A percentile compares a stretch with the other conserved stretches of the same genome.
phyloP scores from a whole-genome alignment of 30 jellyfish, hydroid and myxozoan species.

The Aurelia aurita region DNA sequence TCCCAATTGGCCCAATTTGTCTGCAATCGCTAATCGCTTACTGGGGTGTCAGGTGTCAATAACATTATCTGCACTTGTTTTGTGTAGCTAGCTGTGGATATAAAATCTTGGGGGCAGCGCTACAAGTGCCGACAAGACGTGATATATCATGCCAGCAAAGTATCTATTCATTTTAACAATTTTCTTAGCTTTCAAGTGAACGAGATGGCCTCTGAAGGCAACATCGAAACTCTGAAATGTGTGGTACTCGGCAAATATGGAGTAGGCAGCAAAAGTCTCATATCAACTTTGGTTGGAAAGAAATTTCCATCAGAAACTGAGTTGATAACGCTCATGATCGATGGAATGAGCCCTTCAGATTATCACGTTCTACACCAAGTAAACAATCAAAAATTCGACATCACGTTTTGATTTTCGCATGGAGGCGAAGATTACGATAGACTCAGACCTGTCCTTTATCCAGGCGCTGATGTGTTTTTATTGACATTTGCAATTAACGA shows the following conservation, averaged over 20 bases:
- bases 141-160: too few species aligned
- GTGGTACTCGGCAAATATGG: not conserved
- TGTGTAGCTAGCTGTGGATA: too few species aligned
- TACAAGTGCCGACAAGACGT: too few species aligned
- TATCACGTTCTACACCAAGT: not conserved
- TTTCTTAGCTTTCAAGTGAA: too few species aligned
- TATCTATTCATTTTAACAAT: too few species aligned
- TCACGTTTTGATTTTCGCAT: not conserved
- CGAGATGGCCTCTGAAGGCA: too few species aligned
- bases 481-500: constrained; percentile 7
- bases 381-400: not conserved
- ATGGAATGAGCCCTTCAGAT: constrained; percentile 2
- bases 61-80: too few species aligned
- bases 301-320: not conserved
- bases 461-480: not conserved
- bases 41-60: too few species aligned
- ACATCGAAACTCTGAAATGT: not conserved
- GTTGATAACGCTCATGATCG: not conserved
- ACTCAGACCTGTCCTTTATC: not conserved
- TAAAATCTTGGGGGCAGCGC: too few species aligned
- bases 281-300: not conserved
- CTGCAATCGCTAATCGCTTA: too few species aligned
- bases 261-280: constrained; percentile 5
- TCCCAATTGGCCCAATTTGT: too few species aligned
- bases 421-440: constrained; percentile 13